Evolutionary conservation across 1,140 invertebrate genomes (phyloP).

Genomic region (Drosophila kanapiae): DNA sequence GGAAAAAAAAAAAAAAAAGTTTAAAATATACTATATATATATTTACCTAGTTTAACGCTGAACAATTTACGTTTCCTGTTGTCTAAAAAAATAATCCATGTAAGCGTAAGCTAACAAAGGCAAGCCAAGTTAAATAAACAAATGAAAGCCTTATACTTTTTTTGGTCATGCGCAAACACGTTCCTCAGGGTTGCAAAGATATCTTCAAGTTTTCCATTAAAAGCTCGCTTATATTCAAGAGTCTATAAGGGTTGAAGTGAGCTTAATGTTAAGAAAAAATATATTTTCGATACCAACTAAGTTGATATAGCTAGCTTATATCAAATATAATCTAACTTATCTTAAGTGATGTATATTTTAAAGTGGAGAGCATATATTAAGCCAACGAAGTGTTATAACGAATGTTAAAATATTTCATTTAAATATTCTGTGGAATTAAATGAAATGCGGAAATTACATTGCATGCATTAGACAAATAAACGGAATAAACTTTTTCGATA

Average conservation of each 20-base stretch:
- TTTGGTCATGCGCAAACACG: neutral
- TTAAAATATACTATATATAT: no score
- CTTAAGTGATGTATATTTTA: neutral
- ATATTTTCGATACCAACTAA: conserved; percentile 12
- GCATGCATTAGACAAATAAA: neutral
- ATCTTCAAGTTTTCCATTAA: conserved; percentile 1
- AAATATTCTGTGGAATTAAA: neutral
- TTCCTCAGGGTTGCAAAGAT: neutral
- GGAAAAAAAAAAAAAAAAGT: no score
- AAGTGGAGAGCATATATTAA: neutral
- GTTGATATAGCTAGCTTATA: conserved; percentile 6
- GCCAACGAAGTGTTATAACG: no score
- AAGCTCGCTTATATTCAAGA: neutral
- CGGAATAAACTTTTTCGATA: neutral
- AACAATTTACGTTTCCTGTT: no score
- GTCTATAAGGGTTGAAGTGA: conserved; percentile 3
- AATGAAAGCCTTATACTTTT: neutral
- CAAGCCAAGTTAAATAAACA: neutral
- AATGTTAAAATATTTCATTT: neutral
- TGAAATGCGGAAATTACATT: no score
- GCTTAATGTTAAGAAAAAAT: conserved; percentile 8
- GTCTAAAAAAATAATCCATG: no score
- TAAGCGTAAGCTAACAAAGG: no score
- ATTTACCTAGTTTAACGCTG: no score
- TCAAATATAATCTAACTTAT: conserved; percentile 1